Percentiles rank a stretch among this genome's conserved stretches.
Evolutionary conservation across 2,113 vertebrate genomes (phyloP).

Genomic region (Thunnus thynnus): DNA sequence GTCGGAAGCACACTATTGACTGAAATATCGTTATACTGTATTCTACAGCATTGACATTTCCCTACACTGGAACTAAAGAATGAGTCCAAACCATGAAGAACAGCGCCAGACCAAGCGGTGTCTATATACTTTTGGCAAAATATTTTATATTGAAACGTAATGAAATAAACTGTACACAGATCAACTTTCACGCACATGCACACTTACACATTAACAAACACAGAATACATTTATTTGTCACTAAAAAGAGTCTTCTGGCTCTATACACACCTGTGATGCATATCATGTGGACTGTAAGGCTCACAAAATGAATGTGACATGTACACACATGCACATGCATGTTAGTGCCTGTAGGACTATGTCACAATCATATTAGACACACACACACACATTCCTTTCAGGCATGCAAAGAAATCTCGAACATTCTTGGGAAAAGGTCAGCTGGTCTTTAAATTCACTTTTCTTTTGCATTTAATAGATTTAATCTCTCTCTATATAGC

Average conservation of each 20-base stretch:
- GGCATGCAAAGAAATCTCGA: not conserved
- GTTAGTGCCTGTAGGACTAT: conserved; percentile 38
- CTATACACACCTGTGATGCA: conserved; percentile 67
- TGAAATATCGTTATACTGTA: no score
- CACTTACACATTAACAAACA: not conserved
- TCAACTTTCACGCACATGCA: not conserved
- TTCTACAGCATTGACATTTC: no score
- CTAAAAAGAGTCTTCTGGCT: conserved; percentile 25
- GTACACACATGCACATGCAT: conserved; percentile 14
- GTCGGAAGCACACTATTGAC: no score
- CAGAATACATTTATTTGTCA: conserved; percentile 29
- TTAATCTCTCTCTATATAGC: not conserved
- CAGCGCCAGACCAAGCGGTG: no score
- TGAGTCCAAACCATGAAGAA: no score
- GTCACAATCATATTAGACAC: conserved; percentile 37
- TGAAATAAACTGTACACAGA: not conserved
- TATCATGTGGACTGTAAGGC: conserved; percentile 24
- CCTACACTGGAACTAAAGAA: no score
- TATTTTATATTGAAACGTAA: no score
- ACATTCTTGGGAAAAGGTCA: conserved; percentile 2
- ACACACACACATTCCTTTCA: not conserved
- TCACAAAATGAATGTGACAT: conserved; percentile 47
- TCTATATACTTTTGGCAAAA: no score
- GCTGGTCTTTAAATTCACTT: not conserved
- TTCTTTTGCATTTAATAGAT: conserved; percentile 9